Evolutionary conservation across 2,113 vertebrate genomes (phyloP).

Genomic region (Sterrhoptilus dennistouni): DNA sequence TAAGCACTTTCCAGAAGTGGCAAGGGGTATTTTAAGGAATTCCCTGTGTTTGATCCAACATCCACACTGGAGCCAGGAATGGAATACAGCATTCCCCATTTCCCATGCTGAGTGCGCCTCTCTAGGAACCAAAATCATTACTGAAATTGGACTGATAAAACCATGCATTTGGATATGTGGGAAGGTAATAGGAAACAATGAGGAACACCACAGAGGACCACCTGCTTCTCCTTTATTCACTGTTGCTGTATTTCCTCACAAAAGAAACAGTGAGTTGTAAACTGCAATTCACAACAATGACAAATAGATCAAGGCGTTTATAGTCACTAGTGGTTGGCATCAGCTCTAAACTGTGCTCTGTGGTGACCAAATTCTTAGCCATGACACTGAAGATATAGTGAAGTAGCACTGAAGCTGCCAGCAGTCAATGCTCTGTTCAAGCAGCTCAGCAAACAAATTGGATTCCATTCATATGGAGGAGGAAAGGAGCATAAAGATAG

Average conservation of each 20-base stretch:
- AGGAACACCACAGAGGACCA: neutral
- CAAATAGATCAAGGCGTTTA: conserved; percentile 7
- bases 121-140: neutral
- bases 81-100: neutral
- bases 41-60: neutral
- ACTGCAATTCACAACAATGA: neutral
- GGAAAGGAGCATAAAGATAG: neutral
- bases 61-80: neutral
- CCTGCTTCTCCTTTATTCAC: neutral
- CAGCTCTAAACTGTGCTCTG: neutral
- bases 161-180: neutral
- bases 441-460: neutral
- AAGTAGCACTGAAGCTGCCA: neutral
- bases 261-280: neutral
- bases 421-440: neutral
- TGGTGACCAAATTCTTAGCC: neutral
- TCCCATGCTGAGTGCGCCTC: neutral
- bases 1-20: neutral
- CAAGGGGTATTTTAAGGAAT: neutral
- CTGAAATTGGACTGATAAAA: neutral
- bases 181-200: neutral
- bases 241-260: neutral
- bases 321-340: neutral
- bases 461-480: neutral
- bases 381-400: neutral